A percentile compares a stretch with the other conserved stretches of the same genome.
phyloP scores from a whole-genome alignment of 2,888 invertebrate species.

The Orthosia gothica region DNA sequence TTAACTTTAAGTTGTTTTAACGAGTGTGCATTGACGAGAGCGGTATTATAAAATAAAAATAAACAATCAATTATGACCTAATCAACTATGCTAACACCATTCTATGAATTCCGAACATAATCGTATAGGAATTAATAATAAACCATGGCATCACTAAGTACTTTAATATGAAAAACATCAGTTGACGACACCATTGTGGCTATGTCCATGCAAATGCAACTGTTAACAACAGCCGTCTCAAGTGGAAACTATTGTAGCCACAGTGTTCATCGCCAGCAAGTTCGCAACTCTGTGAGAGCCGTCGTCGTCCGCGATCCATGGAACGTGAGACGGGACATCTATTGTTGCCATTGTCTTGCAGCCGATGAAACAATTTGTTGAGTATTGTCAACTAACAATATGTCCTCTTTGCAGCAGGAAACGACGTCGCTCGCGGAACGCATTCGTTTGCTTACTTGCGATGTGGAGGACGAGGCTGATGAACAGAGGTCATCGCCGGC shows the following conservation, averaged over 20 bases:
- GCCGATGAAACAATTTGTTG: constrained; percentile 35
- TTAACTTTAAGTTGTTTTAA: not conserved
- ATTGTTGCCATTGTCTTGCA: constrained; percentile 44
- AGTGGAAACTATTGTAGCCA: constrained; percentile 24
- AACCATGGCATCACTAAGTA: not conserved
- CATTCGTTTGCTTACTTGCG: constrained; percentile 96
- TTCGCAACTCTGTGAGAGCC: constrained; percentile 22
- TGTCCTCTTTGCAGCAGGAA: constrained; percentile 83
- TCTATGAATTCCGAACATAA: not conserved
- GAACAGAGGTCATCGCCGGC: constrained; percentile 92
- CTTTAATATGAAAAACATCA: not conserved
- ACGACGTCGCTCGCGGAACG: constrained; percentile 96
- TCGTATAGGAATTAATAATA: not conserved
- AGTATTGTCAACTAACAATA: constrained; percentile 36
- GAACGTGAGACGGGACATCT: constrained; percentile 13
- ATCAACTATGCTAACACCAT: not conserved
- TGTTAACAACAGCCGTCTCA: constrained; percentile 7
- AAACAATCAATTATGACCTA: too few species aligned
- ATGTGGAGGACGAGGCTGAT: constrained; percentile 94
- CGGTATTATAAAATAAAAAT: not conserved
- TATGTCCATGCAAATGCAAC: constrained; percentile 8
- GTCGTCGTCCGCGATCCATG: constrained; percentile 24
- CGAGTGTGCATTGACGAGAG: not conserved
- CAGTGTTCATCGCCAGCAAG: constrained; percentile 27
- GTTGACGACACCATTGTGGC: constrained; percentile 1